Evolutionary conservation across 2,113 vertebrate species (phyloP).

Genomic region (Emydura subglobosa): DNA sequence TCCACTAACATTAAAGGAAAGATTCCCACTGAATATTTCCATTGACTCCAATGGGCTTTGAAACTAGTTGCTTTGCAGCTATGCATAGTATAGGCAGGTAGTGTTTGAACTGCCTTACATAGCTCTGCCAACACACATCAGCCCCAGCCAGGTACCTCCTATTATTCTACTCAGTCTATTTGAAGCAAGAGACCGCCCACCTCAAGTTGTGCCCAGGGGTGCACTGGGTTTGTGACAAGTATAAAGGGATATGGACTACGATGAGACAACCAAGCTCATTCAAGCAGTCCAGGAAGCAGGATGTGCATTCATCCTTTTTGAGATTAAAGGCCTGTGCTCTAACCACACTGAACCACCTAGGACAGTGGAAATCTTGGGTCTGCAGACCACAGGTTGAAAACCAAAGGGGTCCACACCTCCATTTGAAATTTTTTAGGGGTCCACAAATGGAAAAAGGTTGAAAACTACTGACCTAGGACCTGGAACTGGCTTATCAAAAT

Average conservation of each 20-base stretch:
- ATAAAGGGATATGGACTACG: not conserved
- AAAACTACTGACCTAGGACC: not conserved
- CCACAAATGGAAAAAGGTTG: not conserved
- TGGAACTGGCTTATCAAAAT: not conserved
- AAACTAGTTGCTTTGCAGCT: not conserved
- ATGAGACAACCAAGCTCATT: not conserved
- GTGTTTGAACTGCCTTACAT: not conserved
- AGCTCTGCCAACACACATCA: accelerated
- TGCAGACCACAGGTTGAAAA: no score
- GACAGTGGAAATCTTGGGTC: not conserved
- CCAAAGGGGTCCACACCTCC: no score
- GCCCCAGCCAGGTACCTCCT: not conserved
- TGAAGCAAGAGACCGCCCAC: not conserved
- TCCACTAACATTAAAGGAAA: not conserved
- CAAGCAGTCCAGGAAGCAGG: not conserved
- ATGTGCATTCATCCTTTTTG: not conserved
- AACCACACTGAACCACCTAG: not conserved
- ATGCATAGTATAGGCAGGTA: not conserved
- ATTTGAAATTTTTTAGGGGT: no score
- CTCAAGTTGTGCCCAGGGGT: not conserved
- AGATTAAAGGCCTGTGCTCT: not conserved
- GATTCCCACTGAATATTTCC: not conserved
- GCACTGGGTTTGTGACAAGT: not conserved
- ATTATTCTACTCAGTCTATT: not conserved
- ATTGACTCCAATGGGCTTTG: not conserved